A percentile compares a stretch with the other conserved stretches of the same genome.
These are phyloP conservation scores for Camponotus floridanus DNA, from an alignment of 1,140 invertebrate genomes.

Conservation along the genomic window DNA sequence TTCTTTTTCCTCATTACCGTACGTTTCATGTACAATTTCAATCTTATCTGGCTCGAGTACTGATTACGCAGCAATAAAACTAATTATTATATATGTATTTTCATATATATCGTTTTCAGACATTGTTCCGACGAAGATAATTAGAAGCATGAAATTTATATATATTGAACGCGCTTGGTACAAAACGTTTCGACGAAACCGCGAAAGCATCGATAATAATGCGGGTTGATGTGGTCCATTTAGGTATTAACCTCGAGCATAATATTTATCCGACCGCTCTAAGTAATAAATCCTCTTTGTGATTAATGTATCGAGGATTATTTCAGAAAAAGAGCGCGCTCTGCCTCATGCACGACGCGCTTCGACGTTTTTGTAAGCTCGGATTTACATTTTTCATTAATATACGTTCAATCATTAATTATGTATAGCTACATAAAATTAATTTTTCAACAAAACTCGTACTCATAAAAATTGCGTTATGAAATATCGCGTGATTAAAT, in stretches of 20 bases:
- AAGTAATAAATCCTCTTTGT: constrained; percentile 64
- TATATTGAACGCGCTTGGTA: constrained; percentile 29
- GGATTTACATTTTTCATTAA: constrained; percentile 55
- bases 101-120: constrained; percentile 11
- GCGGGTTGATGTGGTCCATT: constrained; percentile 57
- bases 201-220: constrained; percentile 52
- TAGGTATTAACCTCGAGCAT: constrained; percentile 62
- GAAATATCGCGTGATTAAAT: background rate
- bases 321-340: constrained; percentile 46
- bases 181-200: constrained; percentile 26
- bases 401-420: constrained; percentile 42
- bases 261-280: constrained; percentile 60
- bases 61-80: constrained; percentile 44
- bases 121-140: constrained; percentile 21
- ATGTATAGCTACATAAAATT: constrained; percentile 5
- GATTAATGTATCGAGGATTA: constrained; percentile 63
- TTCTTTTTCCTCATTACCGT: background rate
- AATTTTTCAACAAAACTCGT: constrained; percentile 7
- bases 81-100: constrained; percentile 29
- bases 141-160: constrained; percentile 38
- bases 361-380: constrained; percentile 49
- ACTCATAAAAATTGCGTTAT: background rate
- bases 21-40: background rate
- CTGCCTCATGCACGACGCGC: background rate
- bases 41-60: constrained; percentile 34